Base-by-base conservation (phyloP, 2,888 invertebrate genomes). In the Tetragonula carbonaria region DNA sequence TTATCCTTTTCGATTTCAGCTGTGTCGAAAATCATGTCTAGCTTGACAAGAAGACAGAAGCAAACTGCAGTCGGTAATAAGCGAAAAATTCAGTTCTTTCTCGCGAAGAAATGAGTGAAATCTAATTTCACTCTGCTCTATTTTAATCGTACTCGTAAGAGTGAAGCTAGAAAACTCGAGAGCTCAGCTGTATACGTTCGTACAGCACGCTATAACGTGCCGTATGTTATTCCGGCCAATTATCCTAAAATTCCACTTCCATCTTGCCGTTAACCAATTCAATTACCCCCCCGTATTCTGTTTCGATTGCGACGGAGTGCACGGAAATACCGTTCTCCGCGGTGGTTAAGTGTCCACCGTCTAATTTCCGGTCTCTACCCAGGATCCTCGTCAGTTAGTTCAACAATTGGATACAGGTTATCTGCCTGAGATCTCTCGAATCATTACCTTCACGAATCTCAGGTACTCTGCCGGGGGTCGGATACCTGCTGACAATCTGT, bases 301-400 rank as follows among this genome's bases (percentile, higher is more conserved):
- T 76, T 78, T 78, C 81, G 71, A 73, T 81, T 72, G 59, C 77
- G 51, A 72, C 72, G 33, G 66, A 78, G 72, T 55, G 63, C 74
- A 59, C 55, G 77, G 72, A 73, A 73, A 85, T 73, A 75, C 75
- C 45, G 66, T 79, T 73, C 74, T 63, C 55, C 21, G 38, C 38
- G 59, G 70, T 23, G 70, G 59, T 81, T 71, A 74, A 84, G 62
- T 70, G 75, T 67, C 67, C 84, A 70, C 16, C 13, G 57, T 85
- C 73, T 74, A 86, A 78, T 81, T 81, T 75, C 80, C 65, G 62
- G 65, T 21, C 62, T 62, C 75, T 74, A 68, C 28, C 67, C n/a
- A n/a, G 14, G n/a, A 51, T 38, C 73, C 78, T 76, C 50, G 50
- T 76, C 75, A 75, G 73, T 86, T 76, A 68, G 59, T 33, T 63